Evolutionary conservation across 2,113 vertebrate genomes (phyloP).

Genomic region (Diphyllodes magnificus): DNA sequence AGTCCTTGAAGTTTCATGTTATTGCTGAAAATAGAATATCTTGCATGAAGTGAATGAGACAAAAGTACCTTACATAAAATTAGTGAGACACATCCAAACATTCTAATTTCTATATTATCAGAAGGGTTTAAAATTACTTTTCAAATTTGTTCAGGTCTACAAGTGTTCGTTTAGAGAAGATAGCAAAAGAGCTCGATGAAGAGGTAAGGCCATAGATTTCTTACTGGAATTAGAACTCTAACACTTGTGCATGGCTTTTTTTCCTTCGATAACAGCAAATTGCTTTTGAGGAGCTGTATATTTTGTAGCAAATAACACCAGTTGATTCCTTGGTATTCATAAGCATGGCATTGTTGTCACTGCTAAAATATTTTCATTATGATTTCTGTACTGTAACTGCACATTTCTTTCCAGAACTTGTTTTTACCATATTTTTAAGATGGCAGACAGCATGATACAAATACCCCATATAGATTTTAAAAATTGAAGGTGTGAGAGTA

Average conservation of each 20-base stretch:
- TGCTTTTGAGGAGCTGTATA: not conserved
- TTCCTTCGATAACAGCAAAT: not conserved
- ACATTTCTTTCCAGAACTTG: not conserved
- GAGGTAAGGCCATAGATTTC: constrained; percentile 75
- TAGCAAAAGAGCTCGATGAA: constrained; percentile 91
- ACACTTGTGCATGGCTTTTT: not conserved
- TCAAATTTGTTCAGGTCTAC: constrained; percentile 74
- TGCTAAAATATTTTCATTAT: not conserved
- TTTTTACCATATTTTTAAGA: not conserved
- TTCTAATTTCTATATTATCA: not conserved
- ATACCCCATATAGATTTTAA: not conserved
- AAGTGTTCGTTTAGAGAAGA: constrained; percentile 86
- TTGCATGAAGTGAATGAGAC: not conserved
- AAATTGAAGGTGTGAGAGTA: not conserved
- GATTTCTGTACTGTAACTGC: not conserved
- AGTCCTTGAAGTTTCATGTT: not conserved
- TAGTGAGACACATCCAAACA: not conserved
- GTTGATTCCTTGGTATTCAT: not conserved
- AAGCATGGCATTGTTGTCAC: not conserved
- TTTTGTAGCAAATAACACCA: not conserved
- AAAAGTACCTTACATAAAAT: not conserved
- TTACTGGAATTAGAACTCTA: not conserved
- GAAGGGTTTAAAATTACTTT: constrained; percentile 1
- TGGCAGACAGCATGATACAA: not conserved
- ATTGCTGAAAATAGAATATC: not conserved